Evolutionary conservation across 1,140 invertebrate genomes (phyloP), one percentile per base, ranked within the genome.

Genomic region (Penaeus chinensis): DNA sequence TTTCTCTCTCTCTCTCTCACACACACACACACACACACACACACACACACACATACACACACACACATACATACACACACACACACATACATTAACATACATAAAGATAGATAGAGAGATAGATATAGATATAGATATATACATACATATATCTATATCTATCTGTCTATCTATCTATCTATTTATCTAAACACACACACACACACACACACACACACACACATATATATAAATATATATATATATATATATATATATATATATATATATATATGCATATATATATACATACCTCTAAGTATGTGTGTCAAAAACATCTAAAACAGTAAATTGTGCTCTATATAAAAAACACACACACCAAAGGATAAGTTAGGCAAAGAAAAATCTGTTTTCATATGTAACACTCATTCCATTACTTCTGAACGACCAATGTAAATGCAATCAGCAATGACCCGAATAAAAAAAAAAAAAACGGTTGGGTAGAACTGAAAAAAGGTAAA

Each of bases 81-180:
- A 19, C 32, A 71, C 11, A 18, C 32, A 32, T 3, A 24, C 18
- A 71, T 3, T 27, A 66, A 66, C 2, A 66, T 27, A 66, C 0
- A 66, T 27, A 66, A 22, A 66, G 0, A 66, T 66, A 66, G 16
- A 66, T 66, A 19, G 3, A 66, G 0, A 66, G 16, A 66, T 71
- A 71, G 2, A 71, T 24, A 71, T 71, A 71, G 27, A 71, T 71
- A 71, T 71, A 71, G 27, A 71, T 71, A 71, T n/a, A n/a, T 71
- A 71, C 0, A n/a, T 71, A 20, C 22, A 71, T 71, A n/a, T 24
- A 24, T 5, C 16, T 71, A 71, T 71, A 71, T 27, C 19, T n/a
- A 71, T 71, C 19, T 71, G 22, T 71, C 19, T 71, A 71, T 71
- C 19, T 27, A 71, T 71, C 19, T 71, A 71, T 71, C 19, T 71